These are phyloP conservation scores for Phataginus tetradactyla DNA, from an alignment of 2,797 vertebrate genomes.

Conservation along the genomic window DNA sequence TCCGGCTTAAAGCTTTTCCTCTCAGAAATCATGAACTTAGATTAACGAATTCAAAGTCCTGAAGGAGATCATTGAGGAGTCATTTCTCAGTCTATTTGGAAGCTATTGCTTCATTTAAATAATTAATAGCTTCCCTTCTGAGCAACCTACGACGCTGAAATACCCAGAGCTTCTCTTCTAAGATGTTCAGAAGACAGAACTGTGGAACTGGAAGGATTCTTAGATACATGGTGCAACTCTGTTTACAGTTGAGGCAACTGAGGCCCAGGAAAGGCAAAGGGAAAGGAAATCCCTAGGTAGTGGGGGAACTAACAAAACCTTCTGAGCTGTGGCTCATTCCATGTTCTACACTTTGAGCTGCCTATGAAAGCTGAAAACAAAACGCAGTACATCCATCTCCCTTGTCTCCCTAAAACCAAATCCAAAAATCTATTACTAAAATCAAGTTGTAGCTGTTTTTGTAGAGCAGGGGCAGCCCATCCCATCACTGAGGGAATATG, in stretches of 20 bases:
- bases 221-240: neutral
- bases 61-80: neutral
- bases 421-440: constrained; percentile 24
- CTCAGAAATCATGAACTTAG: constrained; percentile 19
- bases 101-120: constrained; percentile 14
- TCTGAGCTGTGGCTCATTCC: neutral
- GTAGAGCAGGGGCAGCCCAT: neutral
- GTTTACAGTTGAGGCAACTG: neutral
- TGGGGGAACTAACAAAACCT: neutral
- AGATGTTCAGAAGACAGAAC: neutral
- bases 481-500: neutral
- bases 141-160: neutral
- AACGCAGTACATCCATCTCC: neutral
- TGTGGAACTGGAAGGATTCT: neutral
- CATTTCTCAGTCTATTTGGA: constrained; percentile 18
- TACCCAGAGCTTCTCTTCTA: neutral
- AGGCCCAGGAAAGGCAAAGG: neutral
- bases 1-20: neutral
- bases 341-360: neutral
- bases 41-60: neutral
- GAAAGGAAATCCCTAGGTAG: neutral
- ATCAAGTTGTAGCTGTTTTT: neutral
- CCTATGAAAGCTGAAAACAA: neutral
- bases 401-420: neutral
- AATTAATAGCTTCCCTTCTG: neutral